Evolutionary conservation across 1,140 invertebrate species (phyloP).

Genomic region (Neodiprion fabricii): DNA sequence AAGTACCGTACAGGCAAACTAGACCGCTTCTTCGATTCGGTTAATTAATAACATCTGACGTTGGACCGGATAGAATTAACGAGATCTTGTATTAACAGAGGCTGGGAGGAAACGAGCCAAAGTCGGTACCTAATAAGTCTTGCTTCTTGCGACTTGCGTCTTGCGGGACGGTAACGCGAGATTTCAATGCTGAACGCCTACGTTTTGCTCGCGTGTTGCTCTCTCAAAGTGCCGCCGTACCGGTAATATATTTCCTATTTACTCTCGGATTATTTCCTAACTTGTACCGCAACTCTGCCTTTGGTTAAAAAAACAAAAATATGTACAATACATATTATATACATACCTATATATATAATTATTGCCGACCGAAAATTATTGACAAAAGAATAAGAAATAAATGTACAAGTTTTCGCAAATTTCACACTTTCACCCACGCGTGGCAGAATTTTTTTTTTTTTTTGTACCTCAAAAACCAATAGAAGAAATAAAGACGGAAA

Average conservation of each 20-base stretch:
- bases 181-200: constrained; percentile 13
- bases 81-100: constrained; percentile 31
- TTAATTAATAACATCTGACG: background rate
- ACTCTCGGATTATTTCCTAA: background rate
- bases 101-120: constrained; percentile 34
- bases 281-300: too few relatives aligned
- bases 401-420: too few relatives aligned
- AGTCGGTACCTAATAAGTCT: constrained; percentile 49
- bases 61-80: constrained; percentile 25
- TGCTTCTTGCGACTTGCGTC: constrained; percentile 9
- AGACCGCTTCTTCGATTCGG: background rate
- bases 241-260: constrained; percentile 40
- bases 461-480: too few relatives aligned
- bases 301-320: too few relatives aligned
- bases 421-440: too few relatives aligned
- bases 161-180: constrained; percentile 14
- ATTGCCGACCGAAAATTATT: too few relatives aligned
- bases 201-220: constrained; percentile 35
- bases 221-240: constrained; percentile 39
- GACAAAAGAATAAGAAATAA: too few relatives aligned
- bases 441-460: too few relatives aligned
- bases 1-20: too few relatives aligned
- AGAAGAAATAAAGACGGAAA: too few relatives aligned
- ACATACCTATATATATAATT: too few relatives aligned
- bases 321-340: too few relatives aligned